Evolutionary conservation across 1,140 invertebrate genomes (phyloP), one percentile per base, ranked within the genome.

Genomic region (Nebria ingens): DNA sequence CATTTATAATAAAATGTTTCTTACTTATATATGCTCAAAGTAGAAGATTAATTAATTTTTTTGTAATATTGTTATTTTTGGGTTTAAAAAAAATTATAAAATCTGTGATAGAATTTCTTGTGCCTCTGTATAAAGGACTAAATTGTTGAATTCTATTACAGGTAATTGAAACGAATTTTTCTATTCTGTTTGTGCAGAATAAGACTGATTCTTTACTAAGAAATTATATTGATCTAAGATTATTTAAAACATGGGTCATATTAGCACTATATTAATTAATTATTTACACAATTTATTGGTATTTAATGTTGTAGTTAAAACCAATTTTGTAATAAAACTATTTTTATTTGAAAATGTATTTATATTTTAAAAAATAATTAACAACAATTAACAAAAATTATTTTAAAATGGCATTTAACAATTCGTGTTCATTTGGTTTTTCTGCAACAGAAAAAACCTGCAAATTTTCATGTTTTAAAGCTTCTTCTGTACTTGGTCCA

Each of bases 401-500:
- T 45, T 51, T 19, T 56, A 56, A 58, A 52, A 64, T 54, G 12
- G 60, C 54, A 19, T 65, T 52, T 23, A 69, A 21, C 19, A 71
- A 42, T 54, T 62, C 60, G 50, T 69, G 56, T 25, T 72, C 65
- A 25, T 66, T 70, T 22, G 73, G 74, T 59, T 66, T 59, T 21
- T 59, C 54, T 19, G 71, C 67, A 22, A 68, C 65, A 19, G 59
- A 65, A 55, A 53, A 63, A 2, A 71, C 64, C 17, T 54, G 51
- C n/a, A 73, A 56, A 38, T 66, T 61, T 12, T 58, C 55, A 54
- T 69, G 61, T 59, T 62, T 58, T 12, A 76, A 59, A 13, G 68
- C 69, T 40, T 60, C 59, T 56, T 70, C 68, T 9, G 74, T 76
- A 19, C 68, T 68, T 34, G 72, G 73, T 20, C 74, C 74, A 61